Conservation (phyloP, 2,797 vertebrate species). For the Philypnodon macrostomus region DNA sequence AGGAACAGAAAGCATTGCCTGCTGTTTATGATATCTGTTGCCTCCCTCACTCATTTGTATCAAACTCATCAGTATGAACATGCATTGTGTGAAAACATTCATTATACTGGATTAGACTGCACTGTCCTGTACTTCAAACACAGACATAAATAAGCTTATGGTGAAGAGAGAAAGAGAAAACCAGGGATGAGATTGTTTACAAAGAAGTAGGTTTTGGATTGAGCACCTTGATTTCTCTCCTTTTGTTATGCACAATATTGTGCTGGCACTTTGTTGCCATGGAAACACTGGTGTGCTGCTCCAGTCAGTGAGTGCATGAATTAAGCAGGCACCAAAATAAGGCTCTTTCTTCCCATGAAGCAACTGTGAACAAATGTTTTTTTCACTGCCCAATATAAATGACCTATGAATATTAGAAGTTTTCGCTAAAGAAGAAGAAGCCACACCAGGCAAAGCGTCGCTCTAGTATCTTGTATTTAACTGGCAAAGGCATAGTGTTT, state of each 20-base stretch:
- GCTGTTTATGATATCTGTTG: constrained; percentile 65
- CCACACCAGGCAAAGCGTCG: constrained; percentile 53
- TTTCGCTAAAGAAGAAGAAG: too few relatives aligned
- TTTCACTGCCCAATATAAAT: constrained; percentile 15
- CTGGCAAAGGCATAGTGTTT: constrained; percentile 36
- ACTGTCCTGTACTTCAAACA: constrained; percentile 11
- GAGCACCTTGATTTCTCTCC: constrained; percentile 31
- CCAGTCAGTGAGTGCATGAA: constrained; percentile 62
- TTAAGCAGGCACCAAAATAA: constrained; percentile 61
- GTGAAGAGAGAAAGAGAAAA: constrained; percentile 21
- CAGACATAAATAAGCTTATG: constrained; percentile 15
- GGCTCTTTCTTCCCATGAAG: constrained; percentile 24
- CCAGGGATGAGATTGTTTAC: constrained; percentile 32
- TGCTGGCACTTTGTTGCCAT: constrained; percentile 73
- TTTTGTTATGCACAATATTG: constrained; percentile 56
- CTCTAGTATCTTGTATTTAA: constrained; percentile 41
- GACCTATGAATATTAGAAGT: constrained; percentile 11
- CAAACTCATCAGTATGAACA: constrained; percentile 40
- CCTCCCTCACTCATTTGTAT: constrained; percentile 44
- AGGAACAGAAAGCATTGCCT: constrained; percentile 72
- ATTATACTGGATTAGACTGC: constrained; percentile 22
- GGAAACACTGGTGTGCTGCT: constrained; percentile 71
- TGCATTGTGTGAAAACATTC: constrained; percentile 6
- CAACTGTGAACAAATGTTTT: constrained; percentile 27
- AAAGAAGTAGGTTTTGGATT: constrained; percentile 46